Base-by-base conservation (phyloP, 2,888 invertebrate genomes). In the Leptinotarsa peninsularis region DNA sequence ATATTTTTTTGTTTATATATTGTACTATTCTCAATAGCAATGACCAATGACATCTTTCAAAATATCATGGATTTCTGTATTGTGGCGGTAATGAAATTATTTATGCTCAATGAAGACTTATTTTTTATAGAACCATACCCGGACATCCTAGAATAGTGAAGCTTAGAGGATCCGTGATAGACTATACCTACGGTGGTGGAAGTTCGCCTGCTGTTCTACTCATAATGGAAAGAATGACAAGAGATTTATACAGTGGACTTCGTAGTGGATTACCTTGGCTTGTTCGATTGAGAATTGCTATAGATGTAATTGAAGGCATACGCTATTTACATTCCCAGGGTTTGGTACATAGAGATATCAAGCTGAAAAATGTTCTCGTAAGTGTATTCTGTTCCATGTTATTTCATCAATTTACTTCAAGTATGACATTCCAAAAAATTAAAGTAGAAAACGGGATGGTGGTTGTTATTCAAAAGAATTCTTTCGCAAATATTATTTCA, bases 241-340 rank as follows among this genome's bases (percentile, higher is more conserved):
- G 94, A 69, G 96, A 96, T 89, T 90, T 97, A 73, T 94, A 96
- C 88, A 92, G 93, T 71, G 96, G 95, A 4, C 89, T 94, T 18
- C 91, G 92, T 78, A 89, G 91, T 15, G 94, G 94, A 0, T 90
- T 96, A 1, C 84, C 90, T 67, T 93, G 93, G 92, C 81, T 89
- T 0, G 86, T 89, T 33, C 87, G 95, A 77, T 90, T 95, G 85
- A 90, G 93, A 85, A 92, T 96, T 72, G 93, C 95, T 2, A 91
- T 94, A 67, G 96, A 97, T 85, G 96, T 96, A 7, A 93, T 96
- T 0, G 94, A 96, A 87, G 96, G 96, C 4, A 95, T 97, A 83
- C 91, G 96, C 68, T 97, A 94, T 89, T 92, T 97, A 5, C 97
- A 97, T 89, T 95, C 95, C 1, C 93, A 95, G 85, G 96, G 96